These are phyloP conservation scores for Actias luna DNA, from an alignment of 2,888 invertebrate species.

Conservation along the genomic window DNA sequence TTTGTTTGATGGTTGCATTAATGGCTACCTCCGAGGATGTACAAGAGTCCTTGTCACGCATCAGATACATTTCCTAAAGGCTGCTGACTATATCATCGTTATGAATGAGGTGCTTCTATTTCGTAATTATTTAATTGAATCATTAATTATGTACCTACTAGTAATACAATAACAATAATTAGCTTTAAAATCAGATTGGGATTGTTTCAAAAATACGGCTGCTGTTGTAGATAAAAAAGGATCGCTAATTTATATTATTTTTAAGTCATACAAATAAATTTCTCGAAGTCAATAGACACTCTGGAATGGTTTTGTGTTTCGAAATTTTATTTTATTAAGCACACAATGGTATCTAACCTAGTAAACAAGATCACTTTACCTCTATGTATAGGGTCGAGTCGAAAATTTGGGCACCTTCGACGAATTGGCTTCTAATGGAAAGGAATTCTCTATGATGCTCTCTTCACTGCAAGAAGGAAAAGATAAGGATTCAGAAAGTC, in stretches of 20 bases:
- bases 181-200: too few relatives aligned
- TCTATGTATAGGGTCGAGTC: constrained; percentile 69
- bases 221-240: too few relatives aligned
- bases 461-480: constrained; percentile 65
- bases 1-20: constrained; percentile 90
- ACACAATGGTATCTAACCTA: not conserved
- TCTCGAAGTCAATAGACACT: too few relatives aligned
- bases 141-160: too few relatives aligned
- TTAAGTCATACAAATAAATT: too few relatives aligned
- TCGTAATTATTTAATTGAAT: not conserved
- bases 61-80: constrained; percentile 90
- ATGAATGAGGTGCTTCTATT: constrained; percentile 64
- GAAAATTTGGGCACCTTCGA: constrained; percentile 83
- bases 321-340: not conserved
- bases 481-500: constrained; percentile 60
- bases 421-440: constrained; percentile 78
- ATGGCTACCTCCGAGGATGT: constrained; percentile 83
- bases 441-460: constrained; percentile 82
- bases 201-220: too few relatives aligned
- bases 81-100: constrained; percentile 85
- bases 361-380: not conserved
- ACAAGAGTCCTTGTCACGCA: constrained; percentile 92
- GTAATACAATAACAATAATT: too few relatives aligned
- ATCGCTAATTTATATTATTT: too few relatives aligned
- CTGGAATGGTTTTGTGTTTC: not conserved